Evolutionary conservation across 2,797 vertebrate species (phyloP), one percentile per base, ranked within the genome.

Genomic region (Anguilla megastoma): DNA sequence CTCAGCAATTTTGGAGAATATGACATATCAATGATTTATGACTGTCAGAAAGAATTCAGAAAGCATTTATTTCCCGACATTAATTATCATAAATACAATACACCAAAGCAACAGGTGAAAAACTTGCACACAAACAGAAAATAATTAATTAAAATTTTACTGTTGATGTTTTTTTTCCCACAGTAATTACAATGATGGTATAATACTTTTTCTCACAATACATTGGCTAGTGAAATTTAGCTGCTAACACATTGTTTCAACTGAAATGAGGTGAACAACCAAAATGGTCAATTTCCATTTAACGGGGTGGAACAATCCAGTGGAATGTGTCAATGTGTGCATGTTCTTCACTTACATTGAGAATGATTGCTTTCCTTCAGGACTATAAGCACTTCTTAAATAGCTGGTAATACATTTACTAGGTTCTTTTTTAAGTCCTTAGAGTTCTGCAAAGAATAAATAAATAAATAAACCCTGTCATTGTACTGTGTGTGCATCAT

Each of bases 11-110:
- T 82, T 82, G 21, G 30, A 41, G 33, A 76, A 76, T 76, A 36
- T 76, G 74, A 41, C 74, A 82, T 50, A 48, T 82, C 16, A 79
- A 5, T 79, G 74, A 79, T 79, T 79, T 79, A 79, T 79, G 14
- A 45, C 33, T 45, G 74, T 21, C 5, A 21, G 0, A 79, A 45
- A 18, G 16, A 79, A 41, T 79, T 45, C 14, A 5, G 71, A 76
- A 76, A 33, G 63, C 63, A 69, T 69, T 69, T 69, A 71, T 71
- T 71, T 71, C 69, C 69, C 14, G 2, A 18, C 27, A 71, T 36
- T 21, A 41, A 36, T 79, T 79, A 79, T 79, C 36, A 79, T 79
- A 79, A 79, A 41, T 79, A 45, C 5, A 21, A 41, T 41, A 79
- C 41, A 41, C 74, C 7, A 18, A 41, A 79, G 74, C 36, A 36